Evolutionary conservation across 1,140 invertebrate genomes (phyloP), one percentile per base, ranked within the genome.

Genomic region (Drosophila athabasca): DNA sequence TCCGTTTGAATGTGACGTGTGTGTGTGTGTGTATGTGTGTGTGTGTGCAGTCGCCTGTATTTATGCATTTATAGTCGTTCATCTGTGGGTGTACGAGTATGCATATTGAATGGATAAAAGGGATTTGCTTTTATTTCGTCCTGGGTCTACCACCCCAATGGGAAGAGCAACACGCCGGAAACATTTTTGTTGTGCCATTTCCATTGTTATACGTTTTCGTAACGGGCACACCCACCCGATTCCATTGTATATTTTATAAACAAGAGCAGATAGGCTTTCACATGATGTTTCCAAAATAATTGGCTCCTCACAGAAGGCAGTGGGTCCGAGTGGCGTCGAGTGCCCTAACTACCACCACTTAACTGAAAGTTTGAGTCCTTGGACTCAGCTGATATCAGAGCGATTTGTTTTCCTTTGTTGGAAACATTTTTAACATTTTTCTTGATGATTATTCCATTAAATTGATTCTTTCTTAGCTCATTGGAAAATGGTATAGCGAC

Each of bases 21-120:
- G 24, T 31, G 29, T 53, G 64, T 52, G 59, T 72, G 68, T 77
- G 67, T 19, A 1, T 19, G 17, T 19, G 17, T 29, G 29, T 53
- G 64, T 52, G 59, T 72, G 68, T 77, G 68, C 64, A 75, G 15
- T 79, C 76, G 70, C 24, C 64, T 75, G 64, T 70, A 62, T 79
- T 79, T 74, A 65, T 79, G 76, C 76, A 79, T 79, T 79, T 53
- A 79, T 68, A 74, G 76, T 70, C 64, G 55, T 51, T 39, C 67
- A 51, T 62, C 54, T 48, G 61, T 66, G 61, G 58, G 54, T 70
- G 50, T 46, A 49, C 11, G 3, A 13, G 76, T 71, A 61, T 62
- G 67, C 73, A 77, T 84, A 85, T 81, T 87, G 81, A 85, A 85
- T 87, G 78, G 73, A 85, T 85, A 75, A 77, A 83, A 78, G 62